These are phyloP conservation scores for Sebastes aleutianus DNA, from an alignment of 2,797 vertebrate species.

Conservation along the genomic window DNA sequence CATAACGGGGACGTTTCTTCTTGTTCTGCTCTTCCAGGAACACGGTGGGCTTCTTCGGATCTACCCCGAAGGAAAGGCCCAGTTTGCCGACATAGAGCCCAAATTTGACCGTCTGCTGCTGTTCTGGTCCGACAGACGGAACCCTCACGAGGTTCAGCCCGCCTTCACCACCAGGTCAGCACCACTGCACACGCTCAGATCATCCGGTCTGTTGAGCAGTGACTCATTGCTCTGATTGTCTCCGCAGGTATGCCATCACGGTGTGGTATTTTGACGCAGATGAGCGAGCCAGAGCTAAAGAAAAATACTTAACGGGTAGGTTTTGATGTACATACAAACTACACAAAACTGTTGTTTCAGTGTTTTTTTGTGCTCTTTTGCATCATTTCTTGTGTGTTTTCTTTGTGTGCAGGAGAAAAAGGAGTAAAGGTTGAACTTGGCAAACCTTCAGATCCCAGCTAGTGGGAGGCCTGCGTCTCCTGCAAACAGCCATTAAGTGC, in stretches of 20 bases:
- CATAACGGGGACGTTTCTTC: constrained; percentile 30
- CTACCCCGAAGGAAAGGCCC: constrained; percentile 97
- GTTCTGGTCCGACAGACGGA: constrained; percentile 98
- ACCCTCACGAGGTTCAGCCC: constrained; percentile 98
- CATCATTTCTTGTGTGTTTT: constrained; percentile 3
- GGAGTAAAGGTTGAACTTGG: constrained; percentile 93
- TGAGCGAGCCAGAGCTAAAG: constrained; percentile 97
- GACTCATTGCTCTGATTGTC: constrained; percentile 27
- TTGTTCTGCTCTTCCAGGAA: constrained; percentile 71
- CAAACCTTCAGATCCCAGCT: constrained; percentile 89
- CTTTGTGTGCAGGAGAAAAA: constrained; percentile 84
- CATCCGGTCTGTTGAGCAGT: neutral
- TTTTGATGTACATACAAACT: neutral
- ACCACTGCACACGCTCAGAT: neutral
- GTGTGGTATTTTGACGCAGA: constrained; percentile 99
- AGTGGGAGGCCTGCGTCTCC: constrained; percentile 79
- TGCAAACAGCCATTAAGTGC: constrained; percentile 81
- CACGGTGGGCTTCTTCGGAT: constrained; percentile 97
- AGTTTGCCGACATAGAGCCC: constrained; percentile 98
- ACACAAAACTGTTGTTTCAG: neutral
- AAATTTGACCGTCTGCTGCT: constrained; percentile 96
- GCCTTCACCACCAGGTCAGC: constrained; percentile 93
- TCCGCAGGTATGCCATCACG: constrained; percentile 97
- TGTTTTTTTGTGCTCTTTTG: neutral
- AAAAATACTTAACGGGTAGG: constrained; percentile 96